phyloP scores from a whole-genome alignment of 2,113 vertebrate species.

The Verasper variegatus region DNA sequence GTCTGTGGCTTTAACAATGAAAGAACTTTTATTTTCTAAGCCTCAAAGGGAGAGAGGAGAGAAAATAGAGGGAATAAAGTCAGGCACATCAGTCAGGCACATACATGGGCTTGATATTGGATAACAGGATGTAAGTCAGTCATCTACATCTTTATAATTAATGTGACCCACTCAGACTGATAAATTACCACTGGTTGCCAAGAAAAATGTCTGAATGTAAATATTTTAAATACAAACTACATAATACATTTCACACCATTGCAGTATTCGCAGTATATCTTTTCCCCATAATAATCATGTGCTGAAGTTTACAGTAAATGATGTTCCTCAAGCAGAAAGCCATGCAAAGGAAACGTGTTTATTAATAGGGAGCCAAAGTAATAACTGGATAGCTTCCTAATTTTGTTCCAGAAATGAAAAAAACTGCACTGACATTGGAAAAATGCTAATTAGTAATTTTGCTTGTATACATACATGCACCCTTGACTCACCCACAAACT shows the following conservation, averaged over 20 bases:
- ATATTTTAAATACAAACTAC: background rate
- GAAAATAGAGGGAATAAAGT: background rate
- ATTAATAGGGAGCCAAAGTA: background rate
- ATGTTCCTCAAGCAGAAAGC: no score
- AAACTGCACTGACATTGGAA: no score
- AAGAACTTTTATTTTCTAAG: conserved; percentile 44
- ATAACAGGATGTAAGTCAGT: background rate
- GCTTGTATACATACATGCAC: no score
- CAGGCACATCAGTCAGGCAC: background rate
- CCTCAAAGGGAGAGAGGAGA: conserved; percentile 7
- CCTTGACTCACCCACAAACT: no score
- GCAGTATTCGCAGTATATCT: background rate
- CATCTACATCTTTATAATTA: background rate
- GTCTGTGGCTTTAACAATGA: conserved; percentile 52
- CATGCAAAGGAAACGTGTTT: no score
- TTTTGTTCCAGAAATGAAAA: no score
- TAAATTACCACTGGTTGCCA: background rate
- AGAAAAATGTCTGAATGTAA: background rate
- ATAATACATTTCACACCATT: background rate
- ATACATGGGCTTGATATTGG: background rate
- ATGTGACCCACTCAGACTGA: background rate
- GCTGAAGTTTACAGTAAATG: background rate
- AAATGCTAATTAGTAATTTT: no score
- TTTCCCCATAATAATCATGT: background rate
- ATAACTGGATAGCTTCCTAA: no score